Conservation (phyloP, 2,888 invertebrate genomes). For the Lordiphosa fenestrarum region DNA sequence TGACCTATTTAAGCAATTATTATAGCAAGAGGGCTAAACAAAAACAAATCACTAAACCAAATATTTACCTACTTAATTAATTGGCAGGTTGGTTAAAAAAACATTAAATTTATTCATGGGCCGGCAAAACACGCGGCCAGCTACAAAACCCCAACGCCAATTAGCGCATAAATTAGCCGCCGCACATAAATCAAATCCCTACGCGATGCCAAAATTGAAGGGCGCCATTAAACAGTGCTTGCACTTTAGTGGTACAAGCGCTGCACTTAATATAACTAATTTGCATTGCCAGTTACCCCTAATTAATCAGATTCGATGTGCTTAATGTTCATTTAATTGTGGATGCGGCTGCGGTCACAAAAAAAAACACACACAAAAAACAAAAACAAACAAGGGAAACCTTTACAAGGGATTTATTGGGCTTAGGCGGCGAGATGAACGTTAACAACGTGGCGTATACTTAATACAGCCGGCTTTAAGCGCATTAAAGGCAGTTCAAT, state of each 20-base stretch:
- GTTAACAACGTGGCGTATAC: conserved; percentile 28
- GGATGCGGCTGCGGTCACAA: conserved; percentile 8
- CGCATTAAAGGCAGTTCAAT: conserved; percentile 34
- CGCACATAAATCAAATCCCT: conserved; percentile 34
- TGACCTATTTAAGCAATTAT: too few species aligned
- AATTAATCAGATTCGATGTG: conserved; percentile 41
- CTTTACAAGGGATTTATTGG: neutral
- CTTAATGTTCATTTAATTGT: conserved; percentile 38
- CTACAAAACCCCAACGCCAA: conserved; percentile 44
- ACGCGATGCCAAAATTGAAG: conserved; percentile 21
- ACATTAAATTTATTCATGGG: conserved; percentile 55
- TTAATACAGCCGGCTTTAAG: conserved; percentile 35
- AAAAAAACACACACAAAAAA: neutral
- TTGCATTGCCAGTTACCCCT: conserved; percentile 19
- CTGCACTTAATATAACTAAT: conserved; percentile 26
- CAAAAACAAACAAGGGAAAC: neutral
- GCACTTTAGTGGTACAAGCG: conserved; percentile 5
- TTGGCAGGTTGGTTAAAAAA: conserved; percentile 42
- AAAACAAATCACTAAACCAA: conserved; percentile 48
- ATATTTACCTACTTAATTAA: conserved; percentile 53
- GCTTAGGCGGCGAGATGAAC: conserved; percentile 14
- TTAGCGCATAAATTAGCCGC: conserved; percentile 52
- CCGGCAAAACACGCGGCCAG: conserved; percentile 27
- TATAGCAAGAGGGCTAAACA: too few species aligned
- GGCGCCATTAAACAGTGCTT: conserved; percentile 13